Percentiles rank a stretch among this genome's conserved stretches.
Conservation (phyloP, 2,888 invertebrate genomes). For the Zhuqinia jingwanae region DNA sequence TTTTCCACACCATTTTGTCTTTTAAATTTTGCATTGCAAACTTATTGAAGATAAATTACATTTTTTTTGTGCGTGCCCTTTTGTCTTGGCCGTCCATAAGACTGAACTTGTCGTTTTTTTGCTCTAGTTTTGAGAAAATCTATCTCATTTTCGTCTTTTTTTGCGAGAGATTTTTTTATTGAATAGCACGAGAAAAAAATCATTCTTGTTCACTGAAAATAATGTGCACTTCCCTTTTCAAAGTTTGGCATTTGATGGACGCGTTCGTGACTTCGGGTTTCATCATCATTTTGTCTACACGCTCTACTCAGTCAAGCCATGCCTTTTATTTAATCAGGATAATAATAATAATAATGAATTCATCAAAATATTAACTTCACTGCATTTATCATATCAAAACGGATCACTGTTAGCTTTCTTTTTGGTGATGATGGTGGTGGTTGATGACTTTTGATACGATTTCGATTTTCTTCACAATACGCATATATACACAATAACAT, state of each 20-base stretch:
- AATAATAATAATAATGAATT: conserved; percentile 37
- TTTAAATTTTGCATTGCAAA: no score
- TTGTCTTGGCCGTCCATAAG: conserved; percentile 43
- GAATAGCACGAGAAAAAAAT: conserved; percentile 39
- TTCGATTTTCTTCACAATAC: background rate
- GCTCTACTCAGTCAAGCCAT: background rate
- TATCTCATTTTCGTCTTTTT: conserved; percentile 43
- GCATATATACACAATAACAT: background rate
- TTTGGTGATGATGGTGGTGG: background rate
- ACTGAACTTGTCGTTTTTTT: conserved; percentile 45
- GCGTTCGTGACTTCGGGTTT: conserved; percentile 62
- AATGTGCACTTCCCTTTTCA: conserved; percentile 57
- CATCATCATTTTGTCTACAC: conserved; percentile 24
- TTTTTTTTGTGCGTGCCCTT: conserved; percentile 38
- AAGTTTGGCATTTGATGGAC: conserved; percentile 65
- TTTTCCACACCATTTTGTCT: conserved; percentile 21
- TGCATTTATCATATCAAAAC: conserved; percentile 2
- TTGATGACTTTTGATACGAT: conserved; percentile 11
- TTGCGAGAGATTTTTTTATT: conserved; percentile 5
- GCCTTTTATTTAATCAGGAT: conserved; percentile 18
- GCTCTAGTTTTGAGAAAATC: conserved; percentile 59
- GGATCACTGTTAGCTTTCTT: conserved; percentile 7
- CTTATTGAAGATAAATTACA: background rate
- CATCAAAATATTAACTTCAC: conserved; percentile 28
- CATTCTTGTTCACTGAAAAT: conserved; percentile 32